Evolutionary conservation across 2,113 vertebrate species (phyloP).

Genomic region (Scophthalmus maximus): DNA sequence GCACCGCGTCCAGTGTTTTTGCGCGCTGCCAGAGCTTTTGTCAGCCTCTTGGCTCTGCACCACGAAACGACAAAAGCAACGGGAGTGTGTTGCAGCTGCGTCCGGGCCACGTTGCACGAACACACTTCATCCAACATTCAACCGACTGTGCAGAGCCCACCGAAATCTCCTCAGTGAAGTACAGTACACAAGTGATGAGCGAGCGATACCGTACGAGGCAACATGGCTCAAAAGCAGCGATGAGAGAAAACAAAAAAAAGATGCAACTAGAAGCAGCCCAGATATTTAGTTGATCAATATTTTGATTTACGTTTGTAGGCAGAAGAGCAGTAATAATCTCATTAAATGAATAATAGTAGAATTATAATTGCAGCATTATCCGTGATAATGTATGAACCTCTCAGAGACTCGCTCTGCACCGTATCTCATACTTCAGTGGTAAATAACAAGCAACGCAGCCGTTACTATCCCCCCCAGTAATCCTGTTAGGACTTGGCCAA

Average conservation of each 20-base stretch:
- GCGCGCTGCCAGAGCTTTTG: conserved; percentile 50
- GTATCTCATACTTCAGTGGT: conserved; percentile 53
- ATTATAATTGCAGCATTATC: not conserved
- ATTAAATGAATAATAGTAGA: no score
- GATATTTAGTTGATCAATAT: no score
- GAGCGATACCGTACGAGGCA: not conserved
- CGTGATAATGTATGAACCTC: not conserved
- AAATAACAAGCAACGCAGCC: conserved; percentile 60
- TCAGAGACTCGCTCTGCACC: conserved; percentile 8
- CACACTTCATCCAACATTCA: conserved; percentile 19
- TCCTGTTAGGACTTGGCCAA: conserved; percentile 75
- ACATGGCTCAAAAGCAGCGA: not conserved
- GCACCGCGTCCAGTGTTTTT: conserved; percentile 23
- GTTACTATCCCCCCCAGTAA: conserved; percentile 56
- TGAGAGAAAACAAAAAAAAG: no score
- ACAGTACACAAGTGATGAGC: not conserved
- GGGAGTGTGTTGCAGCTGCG: conserved; percentile 26
- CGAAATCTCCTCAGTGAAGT: conserved; percentile 14
- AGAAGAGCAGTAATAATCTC: no score
- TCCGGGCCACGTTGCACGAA: conserved; percentile 27
- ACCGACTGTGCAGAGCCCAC: conserved; percentile 8
- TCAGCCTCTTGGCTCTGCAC: conserved; percentile 54
- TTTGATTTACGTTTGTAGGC: no score
- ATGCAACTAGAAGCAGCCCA: not conserved
- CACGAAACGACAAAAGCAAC: conserved; percentile 43